These are phyloP conservation scores for Mionectes olivaceus DNA, from an alignment of 2,797 vertebrate genomes.

Conservation along the genomic window DNA sequence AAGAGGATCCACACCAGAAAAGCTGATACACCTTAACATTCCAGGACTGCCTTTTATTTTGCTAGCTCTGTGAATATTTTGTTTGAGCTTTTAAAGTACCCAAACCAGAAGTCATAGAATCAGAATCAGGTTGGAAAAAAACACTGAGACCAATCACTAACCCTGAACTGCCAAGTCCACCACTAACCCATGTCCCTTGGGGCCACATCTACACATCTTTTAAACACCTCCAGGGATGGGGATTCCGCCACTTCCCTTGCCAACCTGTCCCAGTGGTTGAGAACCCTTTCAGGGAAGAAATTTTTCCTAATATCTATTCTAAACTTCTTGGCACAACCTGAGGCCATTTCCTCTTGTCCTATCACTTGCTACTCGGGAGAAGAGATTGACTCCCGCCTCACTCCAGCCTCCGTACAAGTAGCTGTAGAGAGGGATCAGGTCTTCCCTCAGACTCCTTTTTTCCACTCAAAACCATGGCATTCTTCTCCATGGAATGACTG, in stretches of 20 bases:
- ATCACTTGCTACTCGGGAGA: background rate
- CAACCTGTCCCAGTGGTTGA: background rate
- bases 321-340: background rate
- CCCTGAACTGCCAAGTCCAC: background rate
- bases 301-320: background rate
- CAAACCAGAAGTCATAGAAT: background rate
- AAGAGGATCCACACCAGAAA: background rate
- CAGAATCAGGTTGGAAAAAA: background rate
- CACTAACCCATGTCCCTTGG: background rate
- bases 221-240: background rate
- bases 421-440: background rate
- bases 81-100: background rate
- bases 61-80: background rate
- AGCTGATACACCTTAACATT: background rate
- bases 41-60: background rate
- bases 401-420: background rate
- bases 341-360: background rate
- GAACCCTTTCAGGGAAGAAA: background rate
- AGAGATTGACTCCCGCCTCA: background rate
- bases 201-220: background rate
- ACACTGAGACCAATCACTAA: background rate
- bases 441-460: background rate
- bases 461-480: background rate
- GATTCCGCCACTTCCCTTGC: background rate
- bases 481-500: background rate